Evolutionary conservation across 2,888 invertebrate species (phyloP).

Genomic region (Lacanobia oleracea): DNA sequence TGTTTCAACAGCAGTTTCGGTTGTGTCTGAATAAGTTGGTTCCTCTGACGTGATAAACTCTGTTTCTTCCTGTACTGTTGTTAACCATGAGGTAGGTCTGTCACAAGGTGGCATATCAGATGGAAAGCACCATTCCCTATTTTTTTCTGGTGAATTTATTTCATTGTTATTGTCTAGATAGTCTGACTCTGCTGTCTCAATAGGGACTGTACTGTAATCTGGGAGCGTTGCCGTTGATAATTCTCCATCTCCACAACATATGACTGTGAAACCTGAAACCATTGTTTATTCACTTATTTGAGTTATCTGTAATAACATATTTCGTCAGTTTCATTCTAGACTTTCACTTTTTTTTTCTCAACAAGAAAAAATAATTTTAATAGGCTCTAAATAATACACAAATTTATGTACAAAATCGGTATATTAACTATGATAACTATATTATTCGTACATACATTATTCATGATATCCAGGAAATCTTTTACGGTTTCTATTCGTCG

Average conservation of each 20-base stretch:
- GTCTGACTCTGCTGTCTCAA: conserved; percentile 4
- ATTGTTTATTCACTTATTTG: too few species aligned
- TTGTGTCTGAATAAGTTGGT: conserved; percentile 4
- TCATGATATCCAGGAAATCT: conserved; percentile 34
- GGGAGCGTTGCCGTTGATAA: background rate
- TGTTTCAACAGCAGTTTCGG: conserved; percentile 2
- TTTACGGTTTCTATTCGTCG: background rate
- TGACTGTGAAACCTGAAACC: conserved; percentile 27
- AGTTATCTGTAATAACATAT: background rate
- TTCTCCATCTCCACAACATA: background rate
- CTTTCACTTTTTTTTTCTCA: background rate
- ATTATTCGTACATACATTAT: conserved; percentile 42
- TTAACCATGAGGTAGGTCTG: conserved; percentile 42
- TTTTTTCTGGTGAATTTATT: background rate
- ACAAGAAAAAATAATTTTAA: too few species aligned
- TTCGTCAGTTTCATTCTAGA: background rate
- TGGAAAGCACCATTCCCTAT: background rate
- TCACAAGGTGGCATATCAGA: conserved; percentile 27
- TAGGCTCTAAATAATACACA: conserved; percentile 33
- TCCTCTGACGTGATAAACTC: background rate
- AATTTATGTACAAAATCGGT: conserved; percentile 5
- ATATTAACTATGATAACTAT: conserved; percentile 25
- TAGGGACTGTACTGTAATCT: background rate
- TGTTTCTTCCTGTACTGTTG: conserved; percentile 15
- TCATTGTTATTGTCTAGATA: conserved; percentile 25